These are phyloP conservation scores for Leptinotarsa defecta DNA, from an alignment of 1,140 invertebrate genomes.

Conservation along the genomic window DNA sequence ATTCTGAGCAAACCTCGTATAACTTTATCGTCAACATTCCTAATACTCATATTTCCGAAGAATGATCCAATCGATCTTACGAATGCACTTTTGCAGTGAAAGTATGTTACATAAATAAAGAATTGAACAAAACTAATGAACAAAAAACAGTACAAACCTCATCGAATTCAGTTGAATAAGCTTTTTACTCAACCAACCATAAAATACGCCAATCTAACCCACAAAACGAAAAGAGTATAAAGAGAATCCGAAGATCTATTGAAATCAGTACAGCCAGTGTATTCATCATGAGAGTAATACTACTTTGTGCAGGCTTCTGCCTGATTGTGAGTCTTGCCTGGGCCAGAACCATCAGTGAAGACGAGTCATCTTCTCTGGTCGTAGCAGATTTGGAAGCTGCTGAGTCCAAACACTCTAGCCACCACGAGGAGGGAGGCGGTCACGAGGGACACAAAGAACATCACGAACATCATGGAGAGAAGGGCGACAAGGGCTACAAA, in stretches of 20 bases:
- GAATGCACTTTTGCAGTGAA: constrained; percentile 29
- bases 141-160: not conserved
- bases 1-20: no score
- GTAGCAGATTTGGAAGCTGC: constrained; percentile 56
- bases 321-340: constrained; percentile 11
- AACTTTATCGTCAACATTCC: no score
- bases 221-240: constrained; percentile 32
- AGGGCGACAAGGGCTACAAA: constrained; percentile 72
- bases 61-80: constrained; percentile 25
- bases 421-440: constrained; percentile 67
- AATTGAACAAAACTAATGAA: constrained; percentile 25
- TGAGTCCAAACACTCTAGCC: constrained; percentile 54
- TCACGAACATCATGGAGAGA: constrained; percentile 66
- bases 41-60: not conserved
- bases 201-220: constrained; percentile 27
- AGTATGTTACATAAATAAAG: constrained; percentile 34
- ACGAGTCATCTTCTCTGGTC: constrained; percentile 6
- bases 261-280: constrained; percentile 22
- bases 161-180: constrained; percentile 19
- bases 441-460: constrained; percentile 67
- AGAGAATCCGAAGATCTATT: constrained; percentile 28
- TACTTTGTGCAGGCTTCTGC: constrained; percentile 22
- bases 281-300: constrained; percentile 27
- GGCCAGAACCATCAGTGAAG: constrained; percentile 28
- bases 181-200: constrained; percentile 17